These are phyloP conservation scores for Unio pictorum DNA, from an alignment of 2,888 invertebrate species.

Conservation along the genomic window DNA sequence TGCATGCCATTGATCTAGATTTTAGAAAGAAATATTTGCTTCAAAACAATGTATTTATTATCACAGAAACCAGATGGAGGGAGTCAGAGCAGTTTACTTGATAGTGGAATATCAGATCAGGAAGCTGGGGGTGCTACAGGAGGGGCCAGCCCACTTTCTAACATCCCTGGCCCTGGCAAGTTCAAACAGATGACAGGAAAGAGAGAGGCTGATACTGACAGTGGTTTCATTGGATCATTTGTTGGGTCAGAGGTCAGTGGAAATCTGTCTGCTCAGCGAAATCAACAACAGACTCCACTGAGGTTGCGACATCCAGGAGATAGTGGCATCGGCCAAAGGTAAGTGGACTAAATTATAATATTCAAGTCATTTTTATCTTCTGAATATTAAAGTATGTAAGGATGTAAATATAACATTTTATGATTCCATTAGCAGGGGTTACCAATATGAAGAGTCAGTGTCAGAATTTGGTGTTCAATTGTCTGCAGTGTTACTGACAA, in stretches of 20 bases:
- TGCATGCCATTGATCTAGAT: too few relatives aligned
- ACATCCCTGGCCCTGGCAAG: conserved; percentile 55
- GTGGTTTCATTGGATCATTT: conserved; percentile 63
- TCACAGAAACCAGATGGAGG: conserved; percentile 49
- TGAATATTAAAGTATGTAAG: not conserved
- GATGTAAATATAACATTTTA: too few relatives aligned
- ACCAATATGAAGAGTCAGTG: not conserved
- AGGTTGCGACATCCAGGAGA: conserved; percentile 37
- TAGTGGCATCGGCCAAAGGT: conserved; percentile 23
- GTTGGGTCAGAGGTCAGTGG: conserved; percentile 58
- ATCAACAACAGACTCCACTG: conserved; percentile 38
- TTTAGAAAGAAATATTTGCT: too few relatives aligned
- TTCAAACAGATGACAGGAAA: conserved; percentile 62
- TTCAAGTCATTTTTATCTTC: not conserved
- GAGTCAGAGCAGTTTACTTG: conserved; percentile 54
- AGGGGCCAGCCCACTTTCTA: conserved; percentile 24
- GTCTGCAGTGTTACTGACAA: too few relatives aligned
- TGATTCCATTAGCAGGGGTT: conserved; percentile 4
- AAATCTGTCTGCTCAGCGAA: conserved; percentile 30
- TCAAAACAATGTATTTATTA: not conserved
- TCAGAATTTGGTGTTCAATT: too few relatives aligned
- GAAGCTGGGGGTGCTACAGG: conserved; percentile 35
- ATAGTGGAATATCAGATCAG: conserved; percentile 59
- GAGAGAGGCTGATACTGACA: conserved; percentile 58
- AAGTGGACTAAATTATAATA: not conserved